Percentiles rank a stretch among this genome's conserved stretches.
These are phyloP conservation scores for Hydropsyche betteni DNA, from an alignment of 2,888 invertebrate species.

Conservation along the genomic window DNA sequence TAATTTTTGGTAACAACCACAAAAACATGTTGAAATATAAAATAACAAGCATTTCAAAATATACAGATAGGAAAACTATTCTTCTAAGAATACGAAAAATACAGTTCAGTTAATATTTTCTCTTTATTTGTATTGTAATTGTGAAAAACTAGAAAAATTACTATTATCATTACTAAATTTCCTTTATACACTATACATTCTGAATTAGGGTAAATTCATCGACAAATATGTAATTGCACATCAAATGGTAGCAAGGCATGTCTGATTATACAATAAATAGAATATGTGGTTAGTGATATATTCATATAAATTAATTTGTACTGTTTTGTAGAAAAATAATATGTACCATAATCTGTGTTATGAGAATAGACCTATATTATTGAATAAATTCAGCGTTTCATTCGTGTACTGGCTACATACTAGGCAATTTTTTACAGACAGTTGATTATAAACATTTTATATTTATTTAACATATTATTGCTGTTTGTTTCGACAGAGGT, in stretches of 20 bases:
- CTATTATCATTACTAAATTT: background rate
- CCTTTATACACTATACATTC: constrained; percentile 31
- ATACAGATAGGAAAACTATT: too few relatives aligned
- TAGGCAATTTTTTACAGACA: too few relatives aligned
- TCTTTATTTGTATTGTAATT: too few relatives aligned
- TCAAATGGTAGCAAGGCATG: constrained; percentile 46
- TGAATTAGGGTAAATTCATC: constrained; percentile 44
- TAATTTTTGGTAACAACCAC: too few relatives aligned
- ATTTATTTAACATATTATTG: too few relatives aligned
- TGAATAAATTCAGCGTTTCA: constrained; percentile 10
- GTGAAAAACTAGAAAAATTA: constrained; percentile 29
- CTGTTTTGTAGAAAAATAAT: constrained; percentile 46
- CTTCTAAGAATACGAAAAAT: too few relatives aligned
- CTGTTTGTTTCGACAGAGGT: too few relatives aligned
- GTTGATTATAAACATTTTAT: too few relatives aligned
- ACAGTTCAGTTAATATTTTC: too few relatives aligned
- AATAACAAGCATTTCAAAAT: too few relatives aligned
- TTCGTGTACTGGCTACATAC: background rate
- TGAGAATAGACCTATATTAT: constrained; percentile 21
- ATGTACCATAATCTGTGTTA: constrained; percentile 33
- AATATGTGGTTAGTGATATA: constrained; percentile 27
- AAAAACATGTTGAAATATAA: too few relatives aligned
- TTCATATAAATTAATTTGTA: constrained; percentile 50
- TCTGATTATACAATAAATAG: constrained; percentile 9
- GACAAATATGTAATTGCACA: constrained; percentile 51